Percentiles rank a stretch among this genome's conserved stretches.
These are phyloP conservation scores for Silurus lanzhouensis DNA, from an alignment of 2,797 vertebrate genomes.

Conservation along the genomic window DNA sequence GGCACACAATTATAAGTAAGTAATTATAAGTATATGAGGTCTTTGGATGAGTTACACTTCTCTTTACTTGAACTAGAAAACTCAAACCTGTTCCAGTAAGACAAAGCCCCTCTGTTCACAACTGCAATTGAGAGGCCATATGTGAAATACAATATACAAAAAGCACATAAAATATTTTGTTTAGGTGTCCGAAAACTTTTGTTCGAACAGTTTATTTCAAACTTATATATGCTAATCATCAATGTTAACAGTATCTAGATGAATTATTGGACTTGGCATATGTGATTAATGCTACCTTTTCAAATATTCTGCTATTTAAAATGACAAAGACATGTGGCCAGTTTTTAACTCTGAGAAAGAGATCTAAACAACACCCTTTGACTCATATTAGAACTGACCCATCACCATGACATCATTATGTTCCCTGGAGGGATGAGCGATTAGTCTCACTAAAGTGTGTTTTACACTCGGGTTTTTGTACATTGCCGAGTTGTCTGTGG, in stretches of 20 bases:
- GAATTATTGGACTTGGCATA: not conserved
- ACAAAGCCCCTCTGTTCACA: too few relatives aligned
- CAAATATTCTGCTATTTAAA: not conserved
- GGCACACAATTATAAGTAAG: too few relatives aligned
- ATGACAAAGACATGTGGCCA: not conserved
- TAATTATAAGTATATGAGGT: too few relatives aligned
- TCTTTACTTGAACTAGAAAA: too few relatives aligned
- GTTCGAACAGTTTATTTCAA: not conserved
- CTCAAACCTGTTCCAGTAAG: too few relatives aligned
- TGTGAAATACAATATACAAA: too few relatives aligned
- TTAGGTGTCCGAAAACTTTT: too few relatives aligned
- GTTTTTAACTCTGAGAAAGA: not conserved
- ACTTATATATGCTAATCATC: not conserved
- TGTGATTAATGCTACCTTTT: not conserved
- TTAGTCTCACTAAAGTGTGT: not conserved
- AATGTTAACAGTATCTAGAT: not conserved
- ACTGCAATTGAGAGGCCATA: too few relatives aligned
- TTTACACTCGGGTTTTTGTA: constrained; percentile 17
- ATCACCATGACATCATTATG: not conserved
- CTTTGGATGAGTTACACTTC: too few relatives aligned
- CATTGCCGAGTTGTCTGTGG: constrained; percentile 22
- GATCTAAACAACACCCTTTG: not conserved
- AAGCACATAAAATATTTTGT: too few relatives aligned
- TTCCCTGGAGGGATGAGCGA: not conserved
- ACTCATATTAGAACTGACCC: not conserved